Conservation (phyloP, 2,797 vertebrate genomes). For the Acanthis flammea region DNA sequence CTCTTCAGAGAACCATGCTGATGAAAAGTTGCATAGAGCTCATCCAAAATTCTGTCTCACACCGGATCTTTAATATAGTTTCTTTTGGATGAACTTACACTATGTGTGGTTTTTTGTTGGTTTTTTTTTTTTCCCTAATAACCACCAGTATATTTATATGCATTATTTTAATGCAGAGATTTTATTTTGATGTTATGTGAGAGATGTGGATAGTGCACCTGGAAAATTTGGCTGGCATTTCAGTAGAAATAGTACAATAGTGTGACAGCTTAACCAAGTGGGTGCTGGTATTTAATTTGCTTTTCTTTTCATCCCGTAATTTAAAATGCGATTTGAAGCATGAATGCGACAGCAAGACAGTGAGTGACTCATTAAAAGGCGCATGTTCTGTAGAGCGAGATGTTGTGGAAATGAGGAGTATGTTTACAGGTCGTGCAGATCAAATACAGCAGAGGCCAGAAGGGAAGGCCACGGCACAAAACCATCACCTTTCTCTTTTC, state of each 20-base stretch:
- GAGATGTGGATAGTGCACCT: constrained; percentile 16
- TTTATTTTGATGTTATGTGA: constrained; percentile 26
- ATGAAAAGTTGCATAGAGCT: constrained; percentile 67
- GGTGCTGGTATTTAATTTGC: not conserved
- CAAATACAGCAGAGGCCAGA: not conserved
- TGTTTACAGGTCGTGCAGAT: not conserved
- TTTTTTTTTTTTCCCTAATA: not conserved
- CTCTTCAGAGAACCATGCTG: constrained; percentile 53
- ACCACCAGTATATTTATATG: constrained; percentile 19
- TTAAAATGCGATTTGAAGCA: not conserved
- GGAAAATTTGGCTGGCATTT: constrained; percentile 53
- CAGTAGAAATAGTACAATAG: not conserved
- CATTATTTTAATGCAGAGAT: constrained; percentile 34
- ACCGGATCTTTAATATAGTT: constrained; percentile 63
- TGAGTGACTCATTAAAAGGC: not conserved
- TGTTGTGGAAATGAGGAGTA: not conserved
- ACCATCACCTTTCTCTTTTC: not conserved
- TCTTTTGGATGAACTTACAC: constrained; percentile 64
- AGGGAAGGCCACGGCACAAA: not conserved
- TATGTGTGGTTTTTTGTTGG: not conserved
- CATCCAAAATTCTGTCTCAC: constrained; percentile 67
- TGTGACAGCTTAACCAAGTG: constrained; percentile 41
- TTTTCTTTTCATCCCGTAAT: constrained; percentile 3
- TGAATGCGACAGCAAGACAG: not conserved
- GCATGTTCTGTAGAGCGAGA: not conserved